phyloP scores from a whole-genome alignment of 2,888 invertebrate species.

The Empis stercorea region DNA sequence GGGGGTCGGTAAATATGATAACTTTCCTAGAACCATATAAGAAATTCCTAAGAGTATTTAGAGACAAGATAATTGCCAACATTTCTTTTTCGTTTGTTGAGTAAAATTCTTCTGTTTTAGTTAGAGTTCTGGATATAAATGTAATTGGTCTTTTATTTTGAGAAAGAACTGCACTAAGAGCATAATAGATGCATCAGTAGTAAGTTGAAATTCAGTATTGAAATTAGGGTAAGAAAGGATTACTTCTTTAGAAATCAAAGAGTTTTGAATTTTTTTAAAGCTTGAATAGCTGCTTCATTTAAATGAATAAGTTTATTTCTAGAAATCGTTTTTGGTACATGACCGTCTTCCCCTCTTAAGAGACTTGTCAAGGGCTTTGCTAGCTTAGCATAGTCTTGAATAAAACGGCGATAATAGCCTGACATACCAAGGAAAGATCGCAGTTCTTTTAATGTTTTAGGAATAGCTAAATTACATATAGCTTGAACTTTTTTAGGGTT shows the following conservation, averaged over 20 bases:
- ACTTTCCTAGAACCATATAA: constrained; percentile 5
- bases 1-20: constrained; percentile 5
- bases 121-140: constrained; percentile 6
- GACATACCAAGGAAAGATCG: constrained; percentile 7
- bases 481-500: constrained; percentile 9
- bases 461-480: constrained; percentile 6
- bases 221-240: constrained; percentile 6
- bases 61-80: constrained; percentile 6
- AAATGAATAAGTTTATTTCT: constrained; percentile 5
- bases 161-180: constrained; percentile 6
- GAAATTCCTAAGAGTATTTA: constrained; percentile 4
- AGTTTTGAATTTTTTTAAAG: constrained; percentile 7
- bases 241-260: constrained; percentile 8
- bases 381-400: constrained; percentile 9
- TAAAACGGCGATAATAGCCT: constrained; percentile 6
- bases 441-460: constrained; percentile 8
- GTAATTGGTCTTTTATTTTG: constrained; percentile 7
- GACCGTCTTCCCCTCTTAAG: constrained; percentile 11
- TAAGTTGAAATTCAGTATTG: constrained; percentile 7
- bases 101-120: constrained; percentile 7
- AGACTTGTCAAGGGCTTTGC: constrained; percentile 8
- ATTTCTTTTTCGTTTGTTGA: constrained; percentile 10
- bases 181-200: constrained; percentile 7
- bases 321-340: constrained; percentile 7
- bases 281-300: constrained; percentile 2